These are phyloP conservation scores for Microplitis deprimator DNA, from an alignment of 2,888 invertebrate species.

Conservation along the genomic window DNA sequence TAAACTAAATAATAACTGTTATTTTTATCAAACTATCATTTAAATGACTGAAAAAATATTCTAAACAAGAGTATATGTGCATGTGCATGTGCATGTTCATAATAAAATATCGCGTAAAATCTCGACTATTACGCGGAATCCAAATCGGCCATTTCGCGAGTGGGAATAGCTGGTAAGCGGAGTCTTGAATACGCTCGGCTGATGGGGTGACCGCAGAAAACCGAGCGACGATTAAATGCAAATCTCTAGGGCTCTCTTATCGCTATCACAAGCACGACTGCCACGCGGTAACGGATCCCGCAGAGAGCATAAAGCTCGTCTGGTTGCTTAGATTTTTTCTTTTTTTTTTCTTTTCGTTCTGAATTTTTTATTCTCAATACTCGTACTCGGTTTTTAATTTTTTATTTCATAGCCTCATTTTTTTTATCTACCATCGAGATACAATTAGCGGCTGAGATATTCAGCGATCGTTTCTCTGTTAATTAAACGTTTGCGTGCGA, in stretches of 20 bases:
- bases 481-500: constrained; percentile 50
- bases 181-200: constrained; percentile 25
- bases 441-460: constrained; percentile 51
- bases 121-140: constrained; percentile 21
- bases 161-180: constrained; percentile 38
- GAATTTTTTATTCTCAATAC: not conserved
- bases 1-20: too few species aligned
- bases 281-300: constrained; percentile 46
- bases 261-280: constrained; percentile 51
- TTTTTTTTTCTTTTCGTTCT: constrained; percentile 14
- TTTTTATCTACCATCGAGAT: constrained; percentile 44
- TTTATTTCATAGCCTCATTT: constrained; percentile 34
- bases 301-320: constrained; percentile 33
- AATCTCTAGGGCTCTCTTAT: constrained; percentile 55
- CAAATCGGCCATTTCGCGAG: constrained; percentile 31
- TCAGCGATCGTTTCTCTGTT: constrained; percentile 49
- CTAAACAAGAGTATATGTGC: not conserved
- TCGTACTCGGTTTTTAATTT: constrained; percentile 14
- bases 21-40: too few species aligned
- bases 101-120: constrained; percentile 10
- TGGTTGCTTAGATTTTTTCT: constrained; percentile 36
- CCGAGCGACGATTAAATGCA: constrained; percentile 59
- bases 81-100: constrained; percentile 3
- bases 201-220: constrained; percentile 35
- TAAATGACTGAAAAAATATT: too few species aligned